Conservation (phyloP, 2,113 vertebrate genomes). For the Syngnathus floridae region DNA sequence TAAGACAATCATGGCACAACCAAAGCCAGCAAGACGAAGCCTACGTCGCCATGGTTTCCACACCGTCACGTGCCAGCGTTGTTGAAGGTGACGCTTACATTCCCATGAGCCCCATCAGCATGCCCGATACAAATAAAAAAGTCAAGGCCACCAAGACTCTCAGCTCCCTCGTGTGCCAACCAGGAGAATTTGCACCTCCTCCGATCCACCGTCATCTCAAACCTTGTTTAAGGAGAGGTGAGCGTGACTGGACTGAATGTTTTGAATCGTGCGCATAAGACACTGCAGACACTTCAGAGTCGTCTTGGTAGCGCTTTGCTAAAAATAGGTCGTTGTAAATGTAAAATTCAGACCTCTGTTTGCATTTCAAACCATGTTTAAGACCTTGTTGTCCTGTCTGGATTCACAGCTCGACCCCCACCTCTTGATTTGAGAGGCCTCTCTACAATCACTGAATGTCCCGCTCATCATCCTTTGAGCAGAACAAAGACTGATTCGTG, state of each 20-base stretch:
- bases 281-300: background rate
- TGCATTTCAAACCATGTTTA: background rate
- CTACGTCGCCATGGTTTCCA: conserved; percentile 83
- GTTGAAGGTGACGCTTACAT: conserved; percentile 80
- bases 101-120: conserved; percentile 80
- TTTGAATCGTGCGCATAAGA: background rate
- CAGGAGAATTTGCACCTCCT: conserved; percentile 78
- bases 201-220: conserved; percentile 93
- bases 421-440: conserved; percentile 87
- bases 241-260: conserved; percentile 25
- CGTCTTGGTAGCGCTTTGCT: background rate
- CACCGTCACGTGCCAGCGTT: conserved; percentile 46
- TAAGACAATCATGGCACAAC: conserved; percentile 61
- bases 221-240: conserved; percentile 82
- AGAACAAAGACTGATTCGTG: conserved; percentile 81
- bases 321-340: background rate
- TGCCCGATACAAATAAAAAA: conserved; percentile 52
- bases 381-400: conserved; percentile 12
- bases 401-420: conserved; percentile 79
- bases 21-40: conserved; percentile 71
- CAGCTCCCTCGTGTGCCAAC: conserved; percentile 61
- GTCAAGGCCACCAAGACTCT: conserved; percentile 67
- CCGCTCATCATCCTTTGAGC: conserved; percentile 68
- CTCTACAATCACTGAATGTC: conserved; percentile 85
- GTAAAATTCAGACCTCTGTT: background rate